phyloP scores from a whole-genome alignment of 2,888 invertebrate genomes.

The Polydesmus complanatus region DNA sequence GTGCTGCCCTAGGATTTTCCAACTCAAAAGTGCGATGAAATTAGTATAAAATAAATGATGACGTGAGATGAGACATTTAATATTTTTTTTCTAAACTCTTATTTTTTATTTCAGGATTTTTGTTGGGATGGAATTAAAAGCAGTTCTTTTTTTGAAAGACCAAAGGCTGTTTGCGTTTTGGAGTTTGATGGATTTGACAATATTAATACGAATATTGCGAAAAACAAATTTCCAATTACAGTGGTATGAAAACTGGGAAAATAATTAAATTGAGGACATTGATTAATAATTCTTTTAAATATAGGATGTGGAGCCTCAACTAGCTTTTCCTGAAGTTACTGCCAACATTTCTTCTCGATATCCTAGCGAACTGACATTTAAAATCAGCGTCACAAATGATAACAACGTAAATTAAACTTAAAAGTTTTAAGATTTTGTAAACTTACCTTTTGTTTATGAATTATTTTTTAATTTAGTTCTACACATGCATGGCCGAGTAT shows the following conservation, averaged over 20 bases:
- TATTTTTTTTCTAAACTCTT: background rate
- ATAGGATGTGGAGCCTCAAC: constrained; percentile 17
- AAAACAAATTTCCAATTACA: constrained; percentile 8
- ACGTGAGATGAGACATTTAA: background rate
- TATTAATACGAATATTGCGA: constrained; percentile 2
- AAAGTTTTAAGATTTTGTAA: background rate
- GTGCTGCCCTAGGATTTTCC: constrained; percentile 3
- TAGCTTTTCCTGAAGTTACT: constrained; percentile 10
- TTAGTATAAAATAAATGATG: background rate
- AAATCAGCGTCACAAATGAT: too few species aligned
- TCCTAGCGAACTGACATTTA: too few species aligned
- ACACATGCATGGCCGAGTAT: constrained; percentile 21
- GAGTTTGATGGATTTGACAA: constrained; percentile 49
- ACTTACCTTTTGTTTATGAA: background rate
- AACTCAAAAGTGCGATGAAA: background rate
- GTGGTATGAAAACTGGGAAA: constrained; percentile 6
- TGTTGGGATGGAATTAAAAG: constrained; percentile 53
- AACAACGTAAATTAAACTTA: constrained; percentile 18
- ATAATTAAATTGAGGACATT: background rate
- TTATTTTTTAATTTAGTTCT: constrained; percentile 17
- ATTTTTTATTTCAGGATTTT: constrained; percentile 1
- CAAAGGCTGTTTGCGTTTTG: constrained; percentile 55
- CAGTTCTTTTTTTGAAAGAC: constrained; percentile 53
- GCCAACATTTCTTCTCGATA: too few species aligned
- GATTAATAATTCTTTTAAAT: background rate